phyloP scores from a whole-genome alignment of 2,888 invertebrate species.

The Chelonus formosanus region DNA sequence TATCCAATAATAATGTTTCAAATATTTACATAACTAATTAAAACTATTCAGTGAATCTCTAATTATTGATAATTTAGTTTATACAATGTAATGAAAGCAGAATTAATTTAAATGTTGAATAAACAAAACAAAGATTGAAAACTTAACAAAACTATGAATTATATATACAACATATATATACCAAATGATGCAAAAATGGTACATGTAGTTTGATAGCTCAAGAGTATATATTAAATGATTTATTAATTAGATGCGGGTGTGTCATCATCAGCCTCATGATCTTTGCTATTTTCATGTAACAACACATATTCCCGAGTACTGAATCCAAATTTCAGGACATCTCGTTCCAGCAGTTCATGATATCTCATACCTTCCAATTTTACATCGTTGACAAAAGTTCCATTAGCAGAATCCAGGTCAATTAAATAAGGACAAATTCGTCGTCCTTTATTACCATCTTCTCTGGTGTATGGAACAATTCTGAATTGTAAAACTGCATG shows the following conservation, averaged over 20 bases:
- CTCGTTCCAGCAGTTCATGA: constrained; percentile 93
- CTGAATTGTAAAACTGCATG: constrained; percentile 97
- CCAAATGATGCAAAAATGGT: no score
- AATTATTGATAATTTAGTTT: no score
- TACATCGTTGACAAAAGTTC: constrained; percentile 95
- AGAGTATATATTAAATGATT: no score
- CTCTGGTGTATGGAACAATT: constrained; percentile 80
- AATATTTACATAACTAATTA: no score
- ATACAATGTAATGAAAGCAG: no score
- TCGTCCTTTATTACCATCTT: constrained; percentile 81
- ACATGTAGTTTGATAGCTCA: no score
- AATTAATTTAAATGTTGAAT: no score
- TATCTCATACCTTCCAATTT: constrained; percentile 90
- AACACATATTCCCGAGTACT: constrained; percentile 97
- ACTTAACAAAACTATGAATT: no score
- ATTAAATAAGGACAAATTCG: constrained; percentile 93
- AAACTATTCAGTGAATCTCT: no score
- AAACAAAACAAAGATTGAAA: no score
- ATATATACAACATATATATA: no score
- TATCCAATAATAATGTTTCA: no score
- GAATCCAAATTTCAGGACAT: constrained; percentile 97
- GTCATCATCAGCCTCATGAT: constrained; percentile 78
- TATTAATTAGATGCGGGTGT: constrained; percentile 52
- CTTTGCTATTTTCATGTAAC: constrained; percentile 91
- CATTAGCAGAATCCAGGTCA: constrained; percentile 96